Evolutionary conservation across 2,888 invertebrate species (phyloP), one percentile per base, ranked within the genome.

Genomic region (Netelia melanura): DNA sequence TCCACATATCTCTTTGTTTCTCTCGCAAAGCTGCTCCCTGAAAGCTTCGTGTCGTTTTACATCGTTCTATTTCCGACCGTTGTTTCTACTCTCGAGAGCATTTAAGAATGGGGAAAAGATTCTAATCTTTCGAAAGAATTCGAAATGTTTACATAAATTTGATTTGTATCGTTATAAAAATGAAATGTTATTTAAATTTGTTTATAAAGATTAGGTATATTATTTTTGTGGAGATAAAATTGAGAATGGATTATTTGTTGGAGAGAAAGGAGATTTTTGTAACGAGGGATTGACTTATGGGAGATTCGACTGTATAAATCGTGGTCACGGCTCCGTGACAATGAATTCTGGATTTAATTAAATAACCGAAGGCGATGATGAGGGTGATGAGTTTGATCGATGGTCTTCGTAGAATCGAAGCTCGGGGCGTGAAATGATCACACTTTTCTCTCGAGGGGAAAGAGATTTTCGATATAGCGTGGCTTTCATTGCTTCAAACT

Each of bases 381-480:
- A 75, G 17, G 75, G 38, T 30, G 52, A 78, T 68, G 62, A 78
- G 78, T 70, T 21, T 56, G 84, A 86, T 84, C 74, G 61, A 61
- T 23, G 48, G 8, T 70, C 67, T 52, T 70, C 43, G 65, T n/a
- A 65, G 48, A 56, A 83, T 64, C 84, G 79, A 84, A 30, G 30
- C 83, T 62, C 61, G 71, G 72, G 71, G 83, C 76, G 79, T 62
- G 71, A 75, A 83, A 87, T 81, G 81, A 80, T 85, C 86, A 84
- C 81, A 56, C 67, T 79, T 75, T 83, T 74, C 80, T 78, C 61
- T 75, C 52, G 75, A 75, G 68, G 61, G 17, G 54, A 11, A 54
- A 56, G 43, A 72, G 38, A 62, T 75, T 30, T 67, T 68, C 38
- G 38, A 67, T 75, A 81, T 25, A 11, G 10, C 56, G 75, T 68